Evolutionary conservation across 2,113 vertebrate species (phyloP).

Genomic region (Rhinolophus sinicus): DNA sequence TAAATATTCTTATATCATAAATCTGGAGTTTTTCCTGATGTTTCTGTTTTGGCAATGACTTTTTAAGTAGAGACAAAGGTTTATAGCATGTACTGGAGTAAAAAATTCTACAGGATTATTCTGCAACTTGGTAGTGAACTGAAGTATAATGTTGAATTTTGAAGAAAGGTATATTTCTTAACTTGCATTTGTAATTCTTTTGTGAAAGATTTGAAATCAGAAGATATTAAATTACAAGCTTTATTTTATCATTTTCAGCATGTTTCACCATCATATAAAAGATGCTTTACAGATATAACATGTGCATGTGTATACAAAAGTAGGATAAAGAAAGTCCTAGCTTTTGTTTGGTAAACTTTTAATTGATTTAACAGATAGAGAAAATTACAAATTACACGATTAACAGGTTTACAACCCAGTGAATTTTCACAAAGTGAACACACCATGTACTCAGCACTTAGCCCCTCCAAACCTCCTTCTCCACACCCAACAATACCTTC

Average conservation of each 20-base stretch:
- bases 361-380: not conserved
- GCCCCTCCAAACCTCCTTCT: not conserved
- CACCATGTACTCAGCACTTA: not conserved
- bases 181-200: not conserved
- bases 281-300: not conserved
- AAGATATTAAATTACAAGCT: not conserved
- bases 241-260: not conserved
- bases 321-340: not conserved
- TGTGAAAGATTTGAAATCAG: not conserved
- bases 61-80: not conserved
- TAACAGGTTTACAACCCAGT: not conserved
- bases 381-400: constrained; percentile 8
- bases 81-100: not conserved
- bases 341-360: not conserved
- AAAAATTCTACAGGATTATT: not conserved
- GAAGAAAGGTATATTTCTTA: not conserved
- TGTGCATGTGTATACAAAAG: not conserved
- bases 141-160: not conserved
- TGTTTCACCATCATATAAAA: not conserved
- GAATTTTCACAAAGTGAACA: not conserved
- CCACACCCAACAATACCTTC: not conserved
- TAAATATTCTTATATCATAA: not conserved
- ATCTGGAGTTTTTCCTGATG: not conserved
- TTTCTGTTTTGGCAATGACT: not conserved
- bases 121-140: not conserved